Conservation (phyloP, 2,888 invertebrate genomes). For the Tetheella fluctuosa region DNA sequence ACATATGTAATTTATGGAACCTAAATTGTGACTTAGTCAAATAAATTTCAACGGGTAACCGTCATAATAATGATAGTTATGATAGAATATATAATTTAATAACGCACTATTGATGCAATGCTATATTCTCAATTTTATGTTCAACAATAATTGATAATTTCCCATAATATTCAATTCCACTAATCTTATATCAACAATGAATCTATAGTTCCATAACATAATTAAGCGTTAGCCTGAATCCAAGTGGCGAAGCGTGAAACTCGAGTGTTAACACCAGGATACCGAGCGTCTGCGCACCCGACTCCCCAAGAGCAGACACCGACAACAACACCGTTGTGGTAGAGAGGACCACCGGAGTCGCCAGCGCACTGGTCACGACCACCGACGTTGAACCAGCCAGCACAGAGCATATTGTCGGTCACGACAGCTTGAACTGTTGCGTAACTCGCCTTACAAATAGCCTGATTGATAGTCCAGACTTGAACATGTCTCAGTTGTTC, state of each 20-base stretch:
- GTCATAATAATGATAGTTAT: not conserved
- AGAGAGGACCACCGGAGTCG: conserved; percentile 45
- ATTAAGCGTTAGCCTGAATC: conserved; percentile 20
- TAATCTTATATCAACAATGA: not conserved
- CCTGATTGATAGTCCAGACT: conserved; percentile 42
- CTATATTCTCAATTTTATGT: not conserved
- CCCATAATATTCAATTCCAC: not conserved
- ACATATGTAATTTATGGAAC: not conserved
- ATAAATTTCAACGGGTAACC: not conserved
- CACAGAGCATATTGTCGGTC: conserved; percentile 49
- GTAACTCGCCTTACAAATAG: conserved; percentile 36
- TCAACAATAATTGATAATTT: no score
- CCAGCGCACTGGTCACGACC: conserved; percentile 47
- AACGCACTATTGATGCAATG: not conserved
- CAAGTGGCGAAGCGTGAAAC: conserved; percentile 13
- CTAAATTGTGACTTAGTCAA: not conserved
- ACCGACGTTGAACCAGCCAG: conserved; percentile 38
- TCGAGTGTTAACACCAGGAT: conserved; percentile 23
- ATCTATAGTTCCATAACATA: conserved; percentile 15
- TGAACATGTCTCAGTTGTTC: conserved; percentile 43
- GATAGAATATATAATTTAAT: no score
- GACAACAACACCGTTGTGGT: conserved; percentile 36
- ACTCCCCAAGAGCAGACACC: conserved; percentile 23
- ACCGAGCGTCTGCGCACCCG: conserved; percentile 19
- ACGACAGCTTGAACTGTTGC: conserved; percentile 18